A percentile compares a stretch with the other conserved stretches of the same genome.
These are phyloP conservation scores for Amazona finschi DNA, from an alignment of 2,797 vertebrate species.

Conservation along the genomic window DNA sequence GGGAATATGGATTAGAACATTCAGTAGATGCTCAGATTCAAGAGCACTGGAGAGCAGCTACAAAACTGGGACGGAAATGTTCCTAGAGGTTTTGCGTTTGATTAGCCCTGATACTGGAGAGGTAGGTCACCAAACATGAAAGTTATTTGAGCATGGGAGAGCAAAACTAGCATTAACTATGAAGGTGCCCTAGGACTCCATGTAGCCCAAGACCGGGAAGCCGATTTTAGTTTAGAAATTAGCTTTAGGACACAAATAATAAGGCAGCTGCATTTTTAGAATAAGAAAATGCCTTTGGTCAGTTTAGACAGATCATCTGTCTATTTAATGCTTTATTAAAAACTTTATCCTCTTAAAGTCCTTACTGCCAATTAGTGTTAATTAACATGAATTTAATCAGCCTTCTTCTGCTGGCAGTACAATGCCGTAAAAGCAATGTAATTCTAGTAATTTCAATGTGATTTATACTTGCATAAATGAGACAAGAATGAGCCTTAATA, in stretches of 20 bases:
- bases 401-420: neutral
- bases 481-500: constrained; percentile 28
- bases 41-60: neutral
- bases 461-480: constrained; percentile 15
- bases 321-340: constrained; percentile 42
- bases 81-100: neutral
- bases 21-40: neutral
- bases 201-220: neutral
- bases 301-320: constrained; percentile 14
- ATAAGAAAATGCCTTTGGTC: constrained; percentile 1
- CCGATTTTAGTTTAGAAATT: neutral
- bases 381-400: constrained; percentile 43
- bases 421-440: neutral
- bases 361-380: constrained; percentile 38
- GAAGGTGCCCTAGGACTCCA: neutral
- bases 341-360: constrained; percentile 21
- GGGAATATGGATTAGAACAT: neutral
- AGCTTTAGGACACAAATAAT: neutral
- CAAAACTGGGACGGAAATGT: neutral
- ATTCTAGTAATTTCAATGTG: neutral
- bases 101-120: neutral
- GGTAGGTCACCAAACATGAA: neutral
- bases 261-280: neutral
- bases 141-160: neutral
- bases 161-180: neutral